Evolutionary conservation across 1,140 invertebrate species (phyloP).

Genomic region (Apis cerana): DNA sequence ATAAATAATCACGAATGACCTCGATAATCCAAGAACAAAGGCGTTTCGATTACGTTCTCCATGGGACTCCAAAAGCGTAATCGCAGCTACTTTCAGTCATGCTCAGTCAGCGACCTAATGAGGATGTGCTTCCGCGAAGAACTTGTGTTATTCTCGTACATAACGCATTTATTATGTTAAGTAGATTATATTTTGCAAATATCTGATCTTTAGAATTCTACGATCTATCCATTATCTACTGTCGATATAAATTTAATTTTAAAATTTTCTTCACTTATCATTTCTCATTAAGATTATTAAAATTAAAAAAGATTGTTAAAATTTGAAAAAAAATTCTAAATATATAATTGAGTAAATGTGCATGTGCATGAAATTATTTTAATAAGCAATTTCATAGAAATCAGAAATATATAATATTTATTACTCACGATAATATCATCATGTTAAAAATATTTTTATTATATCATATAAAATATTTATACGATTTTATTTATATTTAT

Average conservation of each 20-base stretch:
- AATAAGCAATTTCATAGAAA: too few species aligned
- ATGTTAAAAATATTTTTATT: too few species aligned
- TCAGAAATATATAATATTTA: too few species aligned
- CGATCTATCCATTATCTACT: background rate
- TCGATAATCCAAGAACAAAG: slow-evolving; percentile 16
- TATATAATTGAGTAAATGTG: too few species aligned
- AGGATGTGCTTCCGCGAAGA: slow-evolving; percentile 47
- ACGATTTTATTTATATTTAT: too few species aligned
- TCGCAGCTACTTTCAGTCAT: slow-evolving; percentile 26
- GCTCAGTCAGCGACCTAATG: slow-evolving; percentile 24
- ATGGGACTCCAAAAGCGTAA: slow-evolving; percentile 35
- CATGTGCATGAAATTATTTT: too few species aligned
- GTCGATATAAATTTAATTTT: background rate
- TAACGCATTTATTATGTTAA: background rate
- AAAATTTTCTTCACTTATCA: background rate
- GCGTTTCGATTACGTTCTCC: slow-evolving; percentile 22
- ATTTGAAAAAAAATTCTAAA: too few species aligned
- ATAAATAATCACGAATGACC: background rate
- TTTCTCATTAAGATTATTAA: too few species aligned
- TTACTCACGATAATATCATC: too few species aligned
- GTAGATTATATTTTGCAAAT: background rate
- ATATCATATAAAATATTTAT: too few species aligned
- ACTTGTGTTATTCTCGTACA: slow-evolving; percentile 14
- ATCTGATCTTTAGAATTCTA: background rate
- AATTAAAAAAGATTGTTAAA: background rate